These are phyloP conservation scores for Dynastes maya DNA, from an alignment of 2,888 invertebrate species.

Conservation along the genomic window DNA sequence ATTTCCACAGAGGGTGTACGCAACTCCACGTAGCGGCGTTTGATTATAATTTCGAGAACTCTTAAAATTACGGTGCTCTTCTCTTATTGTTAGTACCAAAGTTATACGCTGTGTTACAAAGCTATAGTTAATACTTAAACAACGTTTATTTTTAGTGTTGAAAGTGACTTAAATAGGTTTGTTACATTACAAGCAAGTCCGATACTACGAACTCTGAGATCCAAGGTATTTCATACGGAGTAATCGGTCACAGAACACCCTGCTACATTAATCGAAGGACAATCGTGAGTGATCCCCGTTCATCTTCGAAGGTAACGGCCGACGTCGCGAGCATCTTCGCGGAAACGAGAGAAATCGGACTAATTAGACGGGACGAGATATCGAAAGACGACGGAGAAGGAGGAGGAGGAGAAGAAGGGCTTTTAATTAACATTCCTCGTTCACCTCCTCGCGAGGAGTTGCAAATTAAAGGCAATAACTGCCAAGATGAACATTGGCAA, in stretches of 20 bases:
- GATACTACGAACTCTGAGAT: too few relatives aligned
- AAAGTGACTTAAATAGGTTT: too few relatives aligned
- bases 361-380: slow-evolving; percentile 64
- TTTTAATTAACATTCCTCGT: slow-evolving; percentile 72
- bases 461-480: slow-evolving; percentile 71
- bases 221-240: too few relatives aligned
- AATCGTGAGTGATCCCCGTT: slow-evolving; percentile 60
- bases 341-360: slow-evolving; percentile 54
- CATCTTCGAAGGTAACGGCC: slow-evolving; percentile 53
- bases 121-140: too few relatives aligned
- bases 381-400: slow-evolving; percentile 57
- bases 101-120: too few relatives aligned
- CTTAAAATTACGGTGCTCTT: too few relatives aligned
- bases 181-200: too few relatives aligned
- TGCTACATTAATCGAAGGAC: slow-evolving; percentile 17
- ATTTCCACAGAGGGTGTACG: too few relatives aligned
- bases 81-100: too few relatives aligned
- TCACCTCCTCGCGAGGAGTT: slow-evolving; percentile 69
- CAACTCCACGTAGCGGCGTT: too few relatives aligned
- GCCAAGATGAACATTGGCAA: slow-evolving; percentile 67
- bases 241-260: not conserved
- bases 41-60: too few relatives aligned
- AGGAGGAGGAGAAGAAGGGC: slow-evolving; percentile 58
- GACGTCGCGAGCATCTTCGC: slow-evolving; percentile 14
- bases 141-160: too few relatives aligned